These are phyloP conservation scores for Manis pentadactyla DNA, from an alignment of 2,797 vertebrate genomes.

Conservation along the genomic window DNA sequence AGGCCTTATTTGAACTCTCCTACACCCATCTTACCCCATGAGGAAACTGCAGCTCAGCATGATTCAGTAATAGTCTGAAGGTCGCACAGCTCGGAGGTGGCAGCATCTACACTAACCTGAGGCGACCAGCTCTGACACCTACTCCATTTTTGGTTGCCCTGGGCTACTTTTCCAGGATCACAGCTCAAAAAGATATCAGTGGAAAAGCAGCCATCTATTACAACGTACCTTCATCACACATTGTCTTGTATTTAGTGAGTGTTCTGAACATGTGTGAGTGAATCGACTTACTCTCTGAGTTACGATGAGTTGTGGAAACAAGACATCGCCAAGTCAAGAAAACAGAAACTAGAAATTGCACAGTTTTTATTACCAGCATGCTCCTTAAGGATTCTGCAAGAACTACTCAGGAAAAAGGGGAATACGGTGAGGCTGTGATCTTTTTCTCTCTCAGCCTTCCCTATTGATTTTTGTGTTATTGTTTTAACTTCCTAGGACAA, in stretches of 20 bases:
- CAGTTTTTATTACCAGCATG: not conserved
- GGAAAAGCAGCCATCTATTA: not conserved
- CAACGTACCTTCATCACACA: not conserved
- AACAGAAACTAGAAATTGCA: slow-evolving; percentile 38
- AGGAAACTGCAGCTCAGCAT: not conserved
- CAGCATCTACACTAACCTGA: not conserved
- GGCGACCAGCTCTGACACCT: not conserved
- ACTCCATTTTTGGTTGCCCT: not conserved
- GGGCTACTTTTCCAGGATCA: not conserved
- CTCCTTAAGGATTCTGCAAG: not conserved
- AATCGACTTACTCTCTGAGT: not conserved
- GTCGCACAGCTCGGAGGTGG: not conserved
- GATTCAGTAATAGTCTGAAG: not conserved
- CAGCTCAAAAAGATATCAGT: not conserved
- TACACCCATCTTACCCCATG: not conserved
- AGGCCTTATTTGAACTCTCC: not conserved
- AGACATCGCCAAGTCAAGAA: slow-evolving; percentile 29
- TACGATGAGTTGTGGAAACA: not conserved
- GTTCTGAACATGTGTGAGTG: not conserved
- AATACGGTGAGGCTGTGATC: not conserved
- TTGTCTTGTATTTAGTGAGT: not conserved
- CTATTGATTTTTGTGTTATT: not conserved
- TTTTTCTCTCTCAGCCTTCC: not conserved
- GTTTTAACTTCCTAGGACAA: slow-evolving; percentile 68
- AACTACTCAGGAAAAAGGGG: slow-evolving; percentile 1